phyloP scores from a whole-genome alignment of 1,140 invertebrate species.

The Bombus consobrinus region DNA sequence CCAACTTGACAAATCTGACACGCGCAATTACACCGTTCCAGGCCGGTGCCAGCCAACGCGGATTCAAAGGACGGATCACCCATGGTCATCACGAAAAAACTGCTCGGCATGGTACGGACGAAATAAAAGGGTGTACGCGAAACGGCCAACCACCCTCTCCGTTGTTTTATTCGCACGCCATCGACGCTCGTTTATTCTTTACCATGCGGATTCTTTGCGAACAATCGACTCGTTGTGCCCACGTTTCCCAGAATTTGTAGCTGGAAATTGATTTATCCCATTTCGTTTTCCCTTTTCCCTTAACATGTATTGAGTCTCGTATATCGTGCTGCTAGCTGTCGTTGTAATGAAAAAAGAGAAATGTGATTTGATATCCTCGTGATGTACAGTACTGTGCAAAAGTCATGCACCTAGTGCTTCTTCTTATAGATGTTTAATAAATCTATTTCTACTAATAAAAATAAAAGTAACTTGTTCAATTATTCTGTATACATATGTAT shows the following conservation, averaged over 20 bases:
- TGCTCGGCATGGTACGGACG: background rate
- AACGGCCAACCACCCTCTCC: background rate
- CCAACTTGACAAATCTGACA: constrained; percentile 34
- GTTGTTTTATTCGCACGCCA: constrained; percentile 11
- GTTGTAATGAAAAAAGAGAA: background rate
- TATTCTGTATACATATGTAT: too few relatives aligned
- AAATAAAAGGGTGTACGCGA: constrained; percentile 33
- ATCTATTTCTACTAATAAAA: too few relatives aligned
- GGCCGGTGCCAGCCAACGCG: background rate
- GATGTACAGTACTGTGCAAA: background rate
- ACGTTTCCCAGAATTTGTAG: background rate
- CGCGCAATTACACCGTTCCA: constrained; percentile 29
- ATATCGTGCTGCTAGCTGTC: background rate
- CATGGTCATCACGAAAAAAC: background rate
- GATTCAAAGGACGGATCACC: constrained; percentile 40
- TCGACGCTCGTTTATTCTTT: constrained; percentile 14
- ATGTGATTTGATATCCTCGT: background rate
- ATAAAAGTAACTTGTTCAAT: too few relatives aligned
- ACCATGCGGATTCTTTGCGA: background rate
- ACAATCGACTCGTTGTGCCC: background rate
- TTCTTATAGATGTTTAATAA: background rate
- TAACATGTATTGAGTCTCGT: background rate
- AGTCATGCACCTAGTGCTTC: too few relatives aligned
- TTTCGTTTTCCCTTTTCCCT: background rate
- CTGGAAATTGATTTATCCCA: background rate